Evolutionary conservation across 30 jellyfish, hydroid and myxozoan species (phyloP).

Genomic region (Aurelia coerulea): DNA sequence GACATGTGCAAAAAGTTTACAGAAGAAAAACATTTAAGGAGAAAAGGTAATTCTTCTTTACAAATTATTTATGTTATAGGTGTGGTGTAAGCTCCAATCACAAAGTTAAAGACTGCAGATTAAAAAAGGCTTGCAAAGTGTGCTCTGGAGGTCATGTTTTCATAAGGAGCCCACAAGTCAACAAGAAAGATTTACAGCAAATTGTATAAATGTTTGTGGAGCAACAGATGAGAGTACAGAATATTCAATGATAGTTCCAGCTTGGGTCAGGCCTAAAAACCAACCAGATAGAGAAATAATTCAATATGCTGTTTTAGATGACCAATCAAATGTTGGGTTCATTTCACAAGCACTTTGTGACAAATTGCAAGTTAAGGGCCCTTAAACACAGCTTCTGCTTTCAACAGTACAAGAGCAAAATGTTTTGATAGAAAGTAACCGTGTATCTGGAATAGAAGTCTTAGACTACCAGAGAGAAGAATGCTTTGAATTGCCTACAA

Average conservation of each 20-base stretch:
- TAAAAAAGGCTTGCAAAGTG: neutral
- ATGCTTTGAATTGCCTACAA: too few relatives aligned
- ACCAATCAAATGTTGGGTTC: neutral
- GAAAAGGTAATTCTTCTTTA: too few relatives aligned
- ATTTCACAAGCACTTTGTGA: conserved; percentile 3
- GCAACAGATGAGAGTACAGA: too few relatives aligned
- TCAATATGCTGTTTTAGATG: neutral
- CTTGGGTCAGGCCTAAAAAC: neutral
- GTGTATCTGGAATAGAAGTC: neutral
- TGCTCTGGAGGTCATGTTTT: neutral
- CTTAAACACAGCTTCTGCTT: neutral
- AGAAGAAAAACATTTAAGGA: too few relatives aligned
- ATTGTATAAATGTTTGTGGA: too few relatives aligned
- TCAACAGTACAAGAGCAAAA: neutral
- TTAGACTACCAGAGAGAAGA: too few relatives aligned
- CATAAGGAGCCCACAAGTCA: too few relatives aligned
- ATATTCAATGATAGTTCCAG: neutral
- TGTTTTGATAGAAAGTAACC: neutral
- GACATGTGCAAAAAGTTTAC: too few relatives aligned
- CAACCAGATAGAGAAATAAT: neutral
- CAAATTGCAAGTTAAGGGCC: neutral
- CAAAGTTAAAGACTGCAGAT: neutral
- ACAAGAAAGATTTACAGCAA: too few relatives aligned
- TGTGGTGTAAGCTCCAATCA: neutral
- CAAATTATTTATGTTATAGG: neutral